phyloP scores from a whole-genome alignment of 53 echinoderm and acorn worm genomes.

The Echinarachnius parma region DNA sequence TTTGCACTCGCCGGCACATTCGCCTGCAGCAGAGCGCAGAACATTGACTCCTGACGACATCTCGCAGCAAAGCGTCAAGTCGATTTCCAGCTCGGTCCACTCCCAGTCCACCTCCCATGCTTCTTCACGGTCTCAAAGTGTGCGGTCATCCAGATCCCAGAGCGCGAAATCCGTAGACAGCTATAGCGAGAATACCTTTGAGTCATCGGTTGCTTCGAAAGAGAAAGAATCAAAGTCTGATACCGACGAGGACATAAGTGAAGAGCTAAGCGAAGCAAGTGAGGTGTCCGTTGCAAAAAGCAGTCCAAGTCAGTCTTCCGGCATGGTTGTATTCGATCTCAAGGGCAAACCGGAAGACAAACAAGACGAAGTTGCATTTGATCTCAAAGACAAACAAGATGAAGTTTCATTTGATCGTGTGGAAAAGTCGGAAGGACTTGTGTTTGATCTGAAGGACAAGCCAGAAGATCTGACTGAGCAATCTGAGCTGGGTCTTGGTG shows the following conservation, averaged over 20 bases:
- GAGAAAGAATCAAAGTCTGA: constrained; percentile 60
- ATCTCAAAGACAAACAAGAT: too few relatives aligned
- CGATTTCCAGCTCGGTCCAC: constrained; percentile 53
- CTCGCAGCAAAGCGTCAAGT: constrained; percentile 45
- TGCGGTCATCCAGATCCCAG: not conserved
- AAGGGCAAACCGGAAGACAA: constrained; percentile 27
- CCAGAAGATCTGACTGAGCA: too few relatives aligned
- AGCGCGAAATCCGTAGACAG: constrained; percentile 56
- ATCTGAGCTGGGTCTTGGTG: not conserved
- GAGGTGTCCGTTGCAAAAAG: constrained; percentile 60
- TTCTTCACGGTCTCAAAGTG: constrained; percentile 21
- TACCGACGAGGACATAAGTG: constrained; percentile 96
- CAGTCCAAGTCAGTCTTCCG: constrained; percentile 48
- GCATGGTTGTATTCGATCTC: constrained; percentile 40
- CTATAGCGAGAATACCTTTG: constrained; percentile 79
- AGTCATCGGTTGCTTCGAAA: constrained; percentile 57
- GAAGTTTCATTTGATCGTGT: too few relatives aligned
- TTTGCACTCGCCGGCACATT: not conserved
- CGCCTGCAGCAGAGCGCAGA: not conserved
- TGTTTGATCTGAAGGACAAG: constrained; percentile 44
- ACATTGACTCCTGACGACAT: constrained; percentile 45
- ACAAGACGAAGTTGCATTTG: not conserved
- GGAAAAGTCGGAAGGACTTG: constrained; percentile 41
- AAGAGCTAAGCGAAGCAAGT: constrained; percentile 75
- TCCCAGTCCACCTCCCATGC: constrained; percentile 50